Evolutionary conservation across 1,140 invertebrate species (phyloP).

Genomic region (Bathynomus jamesi): DNA sequence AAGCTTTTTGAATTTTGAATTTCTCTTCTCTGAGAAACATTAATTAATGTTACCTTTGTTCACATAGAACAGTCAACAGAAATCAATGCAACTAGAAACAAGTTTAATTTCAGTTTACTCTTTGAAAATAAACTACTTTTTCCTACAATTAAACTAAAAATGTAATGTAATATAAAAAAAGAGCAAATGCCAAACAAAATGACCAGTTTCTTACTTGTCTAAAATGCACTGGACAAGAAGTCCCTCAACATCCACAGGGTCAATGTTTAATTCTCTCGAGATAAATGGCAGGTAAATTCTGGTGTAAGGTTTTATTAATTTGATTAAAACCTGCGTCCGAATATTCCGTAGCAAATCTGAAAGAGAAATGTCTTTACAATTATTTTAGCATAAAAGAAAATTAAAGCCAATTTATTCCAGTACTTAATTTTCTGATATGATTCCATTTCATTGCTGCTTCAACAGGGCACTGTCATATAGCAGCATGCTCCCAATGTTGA

Average conservation of each 20-base stretch:
- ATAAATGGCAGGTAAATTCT: conserved; percentile 97
- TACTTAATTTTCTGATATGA: conserved; percentile 10
- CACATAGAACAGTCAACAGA: too few relatives aligned
- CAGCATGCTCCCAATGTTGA: too few relatives aligned
- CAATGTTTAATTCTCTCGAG: conserved; percentile 94
- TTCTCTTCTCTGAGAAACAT: too few relatives aligned
- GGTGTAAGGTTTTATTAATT: conserved; percentile 96
- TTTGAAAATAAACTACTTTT: not conserved
- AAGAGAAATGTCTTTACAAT: conserved; percentile 40
- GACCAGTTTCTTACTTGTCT: conserved; percentile 62
- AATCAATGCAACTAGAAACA: not conserved
- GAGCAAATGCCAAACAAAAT: conserved; percentile 4
- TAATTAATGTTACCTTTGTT: too few relatives aligned
- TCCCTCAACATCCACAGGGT: conserved; percentile 91
- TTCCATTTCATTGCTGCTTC: conserved; percentile 10
- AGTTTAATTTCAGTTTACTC: not conserved
- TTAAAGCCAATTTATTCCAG: too few relatives aligned
- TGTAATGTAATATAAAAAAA: not conserved
- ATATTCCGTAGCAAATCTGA: conserved; percentile 91
- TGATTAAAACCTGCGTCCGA: conserved; percentile 93
- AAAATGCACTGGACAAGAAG: conserved; percentile 97
- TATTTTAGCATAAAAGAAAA: conserved; percentile 9
- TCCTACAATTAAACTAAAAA: not conserved
- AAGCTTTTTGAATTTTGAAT: too few relatives aligned
- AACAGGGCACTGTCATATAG: too few relatives aligned